Percentiles rank a stretch among this genome's conserved stretches.
phyloP scores from a whole-genome alignment of 2,888 invertebrate species.

The Gerris lacustris region DNA sequence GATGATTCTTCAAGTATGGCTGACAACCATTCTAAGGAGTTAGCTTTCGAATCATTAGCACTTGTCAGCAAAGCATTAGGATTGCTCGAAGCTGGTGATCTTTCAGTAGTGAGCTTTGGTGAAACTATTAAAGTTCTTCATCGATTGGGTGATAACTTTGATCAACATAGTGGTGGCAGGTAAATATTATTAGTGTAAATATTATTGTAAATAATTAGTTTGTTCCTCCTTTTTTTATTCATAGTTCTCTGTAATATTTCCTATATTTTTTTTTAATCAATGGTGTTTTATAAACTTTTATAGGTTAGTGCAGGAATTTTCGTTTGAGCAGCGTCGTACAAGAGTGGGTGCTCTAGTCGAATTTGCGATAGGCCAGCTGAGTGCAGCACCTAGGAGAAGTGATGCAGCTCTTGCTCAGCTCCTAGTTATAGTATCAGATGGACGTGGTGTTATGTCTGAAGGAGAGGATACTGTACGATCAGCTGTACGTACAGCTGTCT shows the following conservation, averaged over 20 bases:
- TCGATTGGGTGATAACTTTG: constrained; percentile 72
- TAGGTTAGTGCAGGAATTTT: constrained; percentile 61
- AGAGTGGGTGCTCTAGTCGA: constrained; percentile 71
- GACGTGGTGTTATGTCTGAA: constrained; percentile 80
- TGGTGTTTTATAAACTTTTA: constrained; percentile 19
- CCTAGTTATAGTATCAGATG: constrained; percentile 87
- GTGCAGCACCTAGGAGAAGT: constrained; percentile 17
- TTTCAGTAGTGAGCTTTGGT: constrained; percentile 85
- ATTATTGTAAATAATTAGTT: constrained; percentile 2
- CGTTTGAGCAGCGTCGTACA: constrained; percentile 82
- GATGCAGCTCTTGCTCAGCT: constrained; percentile 57
- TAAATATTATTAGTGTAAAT: constrained; percentile 31
- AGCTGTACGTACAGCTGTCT: constrained; percentile 67
- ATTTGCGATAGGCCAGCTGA: constrained; percentile 58
- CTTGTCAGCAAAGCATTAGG: constrained; percentile 77
- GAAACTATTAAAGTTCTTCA: constrained; percentile 76
- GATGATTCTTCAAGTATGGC: constrained; percentile 90
- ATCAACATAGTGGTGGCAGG: constrained; percentile 69
- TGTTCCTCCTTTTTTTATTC: no score
- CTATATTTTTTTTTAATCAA: no score
- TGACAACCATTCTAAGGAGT: constrained; percentile 67
- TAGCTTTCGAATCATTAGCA: constrained; percentile 90
- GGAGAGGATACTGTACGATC: constrained; percentile 64
- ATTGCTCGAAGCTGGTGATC: constrained; percentile 68
- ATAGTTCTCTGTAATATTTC: no score